phyloP scores from a whole-genome alignment of 2,797 vertebrate genomes.

The Onychomys leucogaster region DNA sequence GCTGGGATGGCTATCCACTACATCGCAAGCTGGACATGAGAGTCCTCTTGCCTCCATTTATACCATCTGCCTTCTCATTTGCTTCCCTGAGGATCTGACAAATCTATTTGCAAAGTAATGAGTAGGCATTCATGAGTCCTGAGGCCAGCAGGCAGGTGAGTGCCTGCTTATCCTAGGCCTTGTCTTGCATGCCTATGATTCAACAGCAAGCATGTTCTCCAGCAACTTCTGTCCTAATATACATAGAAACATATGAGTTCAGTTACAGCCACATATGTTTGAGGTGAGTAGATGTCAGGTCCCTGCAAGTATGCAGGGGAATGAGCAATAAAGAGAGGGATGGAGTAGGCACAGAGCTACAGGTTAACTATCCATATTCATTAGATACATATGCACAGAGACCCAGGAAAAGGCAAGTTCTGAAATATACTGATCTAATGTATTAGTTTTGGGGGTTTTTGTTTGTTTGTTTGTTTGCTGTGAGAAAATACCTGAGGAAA shows the following conservation, averaged over 20 bases:
- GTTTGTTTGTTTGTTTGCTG: neutral
- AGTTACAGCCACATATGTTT: neutral
- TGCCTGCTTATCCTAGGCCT: neutral
- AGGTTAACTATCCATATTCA: neutral
- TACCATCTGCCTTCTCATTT: neutral
- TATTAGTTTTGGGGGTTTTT: neutral
- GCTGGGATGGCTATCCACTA: no score
- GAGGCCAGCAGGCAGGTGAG: neutral
- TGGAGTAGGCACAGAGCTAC: neutral
- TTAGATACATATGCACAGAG: neutral
- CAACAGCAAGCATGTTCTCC: neutral
- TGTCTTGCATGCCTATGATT: neutral
- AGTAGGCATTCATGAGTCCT: neutral
- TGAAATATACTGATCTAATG: conserved; percentile 2
- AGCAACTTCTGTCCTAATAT: neutral
- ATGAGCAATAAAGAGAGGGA: neutral
- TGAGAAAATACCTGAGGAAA: neutral
- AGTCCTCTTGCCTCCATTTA: neutral
- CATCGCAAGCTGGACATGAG: neutral
- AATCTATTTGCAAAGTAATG: neutral
- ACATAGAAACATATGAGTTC: neutral
- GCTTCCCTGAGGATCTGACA: neutral
- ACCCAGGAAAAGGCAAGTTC: neutral
- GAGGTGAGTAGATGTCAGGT: neutral
- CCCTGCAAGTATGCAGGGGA: neutral